Percentiles rank a stretch among this genome's conserved stretches.
These are phyloP conservation scores for Paramormyrops hopkinsi DNA, from an alignment of 2,797 vertebrate species.

Conservation along the genomic window DNA sequence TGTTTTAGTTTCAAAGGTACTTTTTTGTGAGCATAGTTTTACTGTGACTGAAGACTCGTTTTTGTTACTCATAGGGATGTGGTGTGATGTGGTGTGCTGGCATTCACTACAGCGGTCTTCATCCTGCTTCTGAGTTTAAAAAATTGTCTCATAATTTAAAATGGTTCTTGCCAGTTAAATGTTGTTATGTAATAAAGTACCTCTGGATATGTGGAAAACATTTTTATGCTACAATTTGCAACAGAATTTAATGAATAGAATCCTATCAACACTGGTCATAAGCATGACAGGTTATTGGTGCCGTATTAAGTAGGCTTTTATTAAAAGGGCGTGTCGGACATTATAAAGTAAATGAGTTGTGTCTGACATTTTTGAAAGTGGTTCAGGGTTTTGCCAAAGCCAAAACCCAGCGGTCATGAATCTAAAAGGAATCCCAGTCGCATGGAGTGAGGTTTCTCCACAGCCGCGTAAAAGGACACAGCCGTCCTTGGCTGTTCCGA, in stretches of 20 bases:
- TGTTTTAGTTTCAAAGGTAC: neutral
- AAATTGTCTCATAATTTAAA: neutral
- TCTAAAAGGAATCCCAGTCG: neutral
- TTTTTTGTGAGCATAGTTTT: neutral
- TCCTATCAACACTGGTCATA: neutral
- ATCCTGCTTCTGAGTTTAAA: neutral
- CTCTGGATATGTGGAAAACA: neutral
- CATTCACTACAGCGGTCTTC: neutral
- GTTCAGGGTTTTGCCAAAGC: neutral
- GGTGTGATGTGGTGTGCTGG: neutral
- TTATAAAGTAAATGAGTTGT: neutral
- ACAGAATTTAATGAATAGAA: neutral
- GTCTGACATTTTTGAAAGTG: slow-evolving; percentile 1
- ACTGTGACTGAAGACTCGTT: neutral
- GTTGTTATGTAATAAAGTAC: neutral
- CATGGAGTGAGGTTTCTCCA: neutral
- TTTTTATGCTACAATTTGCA: neutral
- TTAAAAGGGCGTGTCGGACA: neutral
- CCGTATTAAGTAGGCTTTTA: neutral
- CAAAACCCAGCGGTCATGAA: neutral
- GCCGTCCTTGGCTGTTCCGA: slow-evolving; percentile 12
- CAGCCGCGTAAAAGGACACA: neutral
- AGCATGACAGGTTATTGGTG: neutral
- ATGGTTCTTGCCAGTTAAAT: neutral
- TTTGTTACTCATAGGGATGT: neutral